A percentile compares a stretch with the other conserved stretches of the same genome.
Conservation (phyloP, 2,888 invertebrate genomes). For the Operophtera brumata region DNA sequence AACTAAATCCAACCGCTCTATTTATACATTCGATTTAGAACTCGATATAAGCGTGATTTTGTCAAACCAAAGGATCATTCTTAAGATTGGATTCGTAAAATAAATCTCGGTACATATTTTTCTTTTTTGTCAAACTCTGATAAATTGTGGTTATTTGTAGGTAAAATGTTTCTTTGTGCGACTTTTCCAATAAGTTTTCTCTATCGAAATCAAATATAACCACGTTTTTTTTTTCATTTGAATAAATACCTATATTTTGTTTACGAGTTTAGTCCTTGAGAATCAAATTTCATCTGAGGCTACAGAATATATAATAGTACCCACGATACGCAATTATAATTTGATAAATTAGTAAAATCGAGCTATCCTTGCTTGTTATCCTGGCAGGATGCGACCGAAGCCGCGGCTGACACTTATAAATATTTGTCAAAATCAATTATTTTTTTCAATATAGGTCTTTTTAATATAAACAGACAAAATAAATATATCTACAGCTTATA, state of each 20-base stretch:
- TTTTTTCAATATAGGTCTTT: too few species aligned
- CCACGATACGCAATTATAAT: too few species aligned
- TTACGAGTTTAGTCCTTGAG: too few species aligned
- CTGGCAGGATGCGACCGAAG: too few species aligned
- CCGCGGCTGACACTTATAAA: too few species aligned
- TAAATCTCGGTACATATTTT: conserved; percentile 10
- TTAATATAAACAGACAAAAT: neutral
- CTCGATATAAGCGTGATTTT: conserved; percentile 2
- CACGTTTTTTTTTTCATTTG: too few species aligned
- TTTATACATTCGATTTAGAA: conserved; percentile 4
- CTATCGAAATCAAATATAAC: neutral
- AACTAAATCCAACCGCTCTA: neutral
- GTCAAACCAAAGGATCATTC: conserved; percentile 9
- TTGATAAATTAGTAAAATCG: too few species aligned
- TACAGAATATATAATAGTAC: too few species aligned
- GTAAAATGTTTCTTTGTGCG: conserved; percentile 3
- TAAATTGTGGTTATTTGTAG: conserved; percentile 14
- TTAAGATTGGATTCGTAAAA: conserved; percentile 18
- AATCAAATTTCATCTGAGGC: too few species aligned
- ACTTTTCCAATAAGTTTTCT: neutral
- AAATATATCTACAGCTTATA: too few species aligned
- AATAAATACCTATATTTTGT: neutral
- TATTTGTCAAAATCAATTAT: too few species aligned
- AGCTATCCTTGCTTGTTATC: too few species aligned
- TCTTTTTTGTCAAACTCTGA: conserved; percentile 10